Base-by-base conservation (phyloP, 2,797 vertebrate species). In the Protonibea diacanthus region DNA sequence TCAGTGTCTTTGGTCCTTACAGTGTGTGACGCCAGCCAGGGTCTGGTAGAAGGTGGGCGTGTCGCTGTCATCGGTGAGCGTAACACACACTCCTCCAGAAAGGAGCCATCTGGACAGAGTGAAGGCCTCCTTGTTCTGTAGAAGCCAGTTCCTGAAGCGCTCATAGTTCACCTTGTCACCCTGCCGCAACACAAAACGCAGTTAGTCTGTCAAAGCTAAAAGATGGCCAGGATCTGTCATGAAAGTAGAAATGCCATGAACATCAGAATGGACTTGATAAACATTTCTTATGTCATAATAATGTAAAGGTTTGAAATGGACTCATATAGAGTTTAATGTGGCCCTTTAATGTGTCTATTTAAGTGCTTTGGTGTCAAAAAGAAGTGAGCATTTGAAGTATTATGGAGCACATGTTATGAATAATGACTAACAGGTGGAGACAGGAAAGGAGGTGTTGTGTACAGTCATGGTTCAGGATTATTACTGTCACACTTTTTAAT, bases 41-140 rank as follows among this genome's bases (percentile, higher is more conserved):
- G 98, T 99, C 88, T 99, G 98, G 92, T 99, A 99, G 96, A 99
- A 99, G 79, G 98, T 99, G 67, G 98, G 98, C 12, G 98, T 99
- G 93, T 99, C 98, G 8, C 98, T 99, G 86, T 99, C 98, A 64
- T 99, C 98, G 0, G 98, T 99, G 82, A 99, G 97, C 0, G 98
- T 99, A 71, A 99, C 97, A 12, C 97, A 99, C 10, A 99, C 97
- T 48, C 98, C 97, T 73, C 97, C 97, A 2, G 98, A 98, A 1
- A 99, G 96, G 21, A 99, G 95, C 98, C 98, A 99, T 76, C 98
- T 95, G 81, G 98, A 99, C 89, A 99, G 96, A 0, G 98, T 98
- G 93, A 99, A 99, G 47, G 98, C 97, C 70, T 99, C 97, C 91
- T 98, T 99, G 92, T 99, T 99, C 92, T 97, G 96, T 59, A 98